phyloP scores from a whole-genome alignment of 2,797 vertebrate species.

The Protonibea diacanthus region DNA sequence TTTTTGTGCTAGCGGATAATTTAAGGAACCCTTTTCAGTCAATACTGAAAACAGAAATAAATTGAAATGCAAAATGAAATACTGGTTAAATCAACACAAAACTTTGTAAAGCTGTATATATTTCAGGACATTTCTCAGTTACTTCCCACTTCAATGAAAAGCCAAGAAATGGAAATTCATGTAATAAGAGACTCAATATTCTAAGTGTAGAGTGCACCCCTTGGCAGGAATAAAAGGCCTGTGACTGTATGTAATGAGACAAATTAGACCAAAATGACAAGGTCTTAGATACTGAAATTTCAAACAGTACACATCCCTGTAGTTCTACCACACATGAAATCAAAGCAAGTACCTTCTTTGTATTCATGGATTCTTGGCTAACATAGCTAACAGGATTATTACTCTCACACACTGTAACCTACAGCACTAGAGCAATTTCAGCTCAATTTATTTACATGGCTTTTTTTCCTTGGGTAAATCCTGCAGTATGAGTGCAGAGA shows the following conservation, averaged over 20 bases:
- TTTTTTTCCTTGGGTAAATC: slow-evolving; percentile 56
- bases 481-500: slow-evolving; percentile 30
- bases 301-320: slow-evolving; percentile 55
- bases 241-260: slow-evolving; percentile 60
- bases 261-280: slow-evolving; percentile 73
- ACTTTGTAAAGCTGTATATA: slow-evolving; percentile 25
- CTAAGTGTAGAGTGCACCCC: slow-evolving; percentile 34
- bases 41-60: slow-evolving; percentile 25
- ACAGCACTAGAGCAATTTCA: slow-evolving; percentile 57
- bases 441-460: slow-evolving; percentile 55
- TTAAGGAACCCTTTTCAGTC: not conserved
- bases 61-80: slow-evolving; percentile 35
- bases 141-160: slow-evolving; percentile 44
- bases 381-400: slow-evolving; percentile 76
- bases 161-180: slow-evolving; percentile 55
- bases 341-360: slow-evolving; percentile 70
- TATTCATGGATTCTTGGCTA: slow-evolving; percentile 74
- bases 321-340: slow-evolving; percentile 64
- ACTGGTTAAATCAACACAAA: slow-evolving; percentile 12
- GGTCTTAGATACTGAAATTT: slow-evolving; percentile 64
- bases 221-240: slow-evolving; percentile 53
- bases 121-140: slow-evolving; percentile 32
- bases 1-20: slow-evolving; percentile 16
- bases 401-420: slow-evolving; percentile 67
- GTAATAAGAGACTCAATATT: slow-evolving; percentile 65